A percentile compares a stretch with the other conserved stretches of the same genome.
Conservation (phyloP, 1,140 invertebrate species). For the Cotesia vestalis region DNA sequence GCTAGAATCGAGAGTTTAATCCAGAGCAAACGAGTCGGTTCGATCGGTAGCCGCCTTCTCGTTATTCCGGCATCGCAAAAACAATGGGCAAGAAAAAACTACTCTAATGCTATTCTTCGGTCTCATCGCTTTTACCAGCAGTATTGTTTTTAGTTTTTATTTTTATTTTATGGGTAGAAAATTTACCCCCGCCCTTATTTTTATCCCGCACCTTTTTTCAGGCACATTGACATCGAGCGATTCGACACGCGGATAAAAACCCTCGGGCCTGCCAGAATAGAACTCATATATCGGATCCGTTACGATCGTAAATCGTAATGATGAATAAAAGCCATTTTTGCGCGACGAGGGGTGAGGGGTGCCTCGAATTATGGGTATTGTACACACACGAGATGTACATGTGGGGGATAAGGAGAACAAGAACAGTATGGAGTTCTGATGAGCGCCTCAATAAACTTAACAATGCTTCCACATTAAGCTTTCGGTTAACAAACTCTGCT, state of each 20-base stretch:
- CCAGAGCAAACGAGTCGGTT: slow-evolving; percentile 13
- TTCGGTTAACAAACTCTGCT: too few species aligned
- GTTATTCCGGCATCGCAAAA: slow-evolving; percentile 26
- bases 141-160: background rate
- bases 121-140: background rate
- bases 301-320: slow-evolving; percentile 19
- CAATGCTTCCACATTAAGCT: too few species aligned
- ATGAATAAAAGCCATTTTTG: background rate
- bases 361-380: background rate
- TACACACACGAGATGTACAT: background rate
- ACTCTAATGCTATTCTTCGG: background rate
- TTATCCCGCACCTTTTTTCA: background rate
- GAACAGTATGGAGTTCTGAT: too few species aligned
- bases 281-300: background rate
- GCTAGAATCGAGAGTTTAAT: slow-evolving; percentile 27
- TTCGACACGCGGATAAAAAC: slow-evolving; percentile 22
- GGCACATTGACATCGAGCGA: background rate
- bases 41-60: slow-evolving; percentile 24
- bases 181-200: too few species aligned
- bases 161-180: background rate
- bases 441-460: too few species aligned
- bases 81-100: slow-evolving; percentile 27
- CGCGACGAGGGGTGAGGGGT: background rate
- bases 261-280: background rate
- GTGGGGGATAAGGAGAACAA: too few species aligned